Evolutionary conservation across 1,140 invertebrate species (phyloP).

Genomic region (Brachionus sp.): DNA sequence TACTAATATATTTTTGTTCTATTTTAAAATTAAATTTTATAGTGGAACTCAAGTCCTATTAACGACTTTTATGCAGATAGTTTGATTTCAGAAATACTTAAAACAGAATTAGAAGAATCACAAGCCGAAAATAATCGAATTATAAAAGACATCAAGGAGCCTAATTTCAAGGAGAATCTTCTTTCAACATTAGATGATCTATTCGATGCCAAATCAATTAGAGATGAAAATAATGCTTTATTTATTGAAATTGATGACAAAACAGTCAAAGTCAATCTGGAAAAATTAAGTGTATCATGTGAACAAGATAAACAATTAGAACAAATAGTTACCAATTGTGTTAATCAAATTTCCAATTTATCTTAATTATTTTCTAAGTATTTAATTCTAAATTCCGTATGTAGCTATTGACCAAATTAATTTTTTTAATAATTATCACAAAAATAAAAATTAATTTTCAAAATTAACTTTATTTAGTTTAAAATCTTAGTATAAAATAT

Average conservation of each 20-base stretch:
- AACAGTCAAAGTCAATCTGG: background rate
- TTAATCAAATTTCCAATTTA: conserved; percentile 21
- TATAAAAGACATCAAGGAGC: background rate
- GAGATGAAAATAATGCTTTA: background rate
- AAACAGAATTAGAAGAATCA: conserved; percentile 51
- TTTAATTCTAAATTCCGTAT: background rate
- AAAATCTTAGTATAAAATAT: background rate
- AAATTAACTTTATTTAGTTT: no score
- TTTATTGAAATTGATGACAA: conserved; percentile 9
- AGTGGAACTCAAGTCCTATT: conserved; percentile 88
- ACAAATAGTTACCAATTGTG: conserved; percentile 20
- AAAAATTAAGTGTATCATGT: background rate
- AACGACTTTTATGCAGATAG: conserved; percentile 98
- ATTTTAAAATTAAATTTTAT: conserved; percentile 50
- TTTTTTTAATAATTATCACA: background rate
- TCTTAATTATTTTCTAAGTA: background rate
- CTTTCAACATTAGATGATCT: conserved; percentile 8
- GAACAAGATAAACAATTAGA: conserved; percentile 44
- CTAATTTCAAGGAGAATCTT: background rate
- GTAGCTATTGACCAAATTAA: background rate
- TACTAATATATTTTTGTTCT: background rate
- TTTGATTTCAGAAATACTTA: conserved; percentile 69
- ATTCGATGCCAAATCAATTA: background rate
- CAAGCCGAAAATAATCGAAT: background rate
- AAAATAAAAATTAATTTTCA: background rate